Evolutionary conservation across 2,888 invertebrate species (phyloP).

Genomic region (Hydriomena furcata): DNA sequence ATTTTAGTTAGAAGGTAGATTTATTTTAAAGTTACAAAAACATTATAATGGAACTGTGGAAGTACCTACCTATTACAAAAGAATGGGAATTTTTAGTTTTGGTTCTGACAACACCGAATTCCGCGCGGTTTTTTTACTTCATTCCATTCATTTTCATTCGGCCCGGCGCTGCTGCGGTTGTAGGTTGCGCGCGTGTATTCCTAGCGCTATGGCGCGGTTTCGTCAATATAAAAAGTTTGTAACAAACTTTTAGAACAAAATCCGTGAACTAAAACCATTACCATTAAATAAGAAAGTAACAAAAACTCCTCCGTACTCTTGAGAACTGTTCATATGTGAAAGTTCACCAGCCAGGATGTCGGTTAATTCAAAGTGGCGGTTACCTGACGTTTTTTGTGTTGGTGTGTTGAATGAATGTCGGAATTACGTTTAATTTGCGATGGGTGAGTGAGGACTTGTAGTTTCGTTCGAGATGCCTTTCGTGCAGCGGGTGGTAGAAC

Average conservation of each 20-base stretch:
- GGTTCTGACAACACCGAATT: constrained; percentile 51
- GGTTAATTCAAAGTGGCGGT: constrained; percentile 83
- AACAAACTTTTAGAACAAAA: constrained; percentile 64
- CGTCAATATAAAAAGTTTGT: constrained; percentile 71
- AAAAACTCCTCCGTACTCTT: constrained; percentile 45
- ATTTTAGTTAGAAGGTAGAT: too few relatives aligned
- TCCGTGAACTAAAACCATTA: constrained; percentile 52
- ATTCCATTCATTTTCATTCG: constrained; percentile 60
- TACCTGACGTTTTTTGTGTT: constrained; percentile 83
- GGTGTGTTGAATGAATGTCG: constrained; percentile 78
- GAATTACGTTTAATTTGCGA: constrained; percentile 77
- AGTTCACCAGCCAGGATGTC: constrained; percentile 78
- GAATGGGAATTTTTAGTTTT: constrained; percentile 13
- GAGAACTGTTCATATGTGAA: constrained; percentile 59
- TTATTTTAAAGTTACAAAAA: too few relatives aligned
- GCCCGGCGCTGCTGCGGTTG: constrained; percentile 58
- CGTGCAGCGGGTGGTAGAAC: constrained; percentile 92
- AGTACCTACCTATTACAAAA: too few relatives aligned
- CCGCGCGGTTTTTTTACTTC: constrained; percentile 39
- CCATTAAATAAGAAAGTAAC: constrained; percentile 38
- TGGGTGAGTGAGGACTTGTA: constrained; percentile 72
- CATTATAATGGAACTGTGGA: too few relatives aligned
- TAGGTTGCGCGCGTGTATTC: constrained; percentile 34
- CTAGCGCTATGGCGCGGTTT: constrained; percentile 71
- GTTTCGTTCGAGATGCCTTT: constrained; percentile 90